phyloP scores from a whole-genome alignment of 2,113 vertebrate species.

The Pagrus major region DNA sequence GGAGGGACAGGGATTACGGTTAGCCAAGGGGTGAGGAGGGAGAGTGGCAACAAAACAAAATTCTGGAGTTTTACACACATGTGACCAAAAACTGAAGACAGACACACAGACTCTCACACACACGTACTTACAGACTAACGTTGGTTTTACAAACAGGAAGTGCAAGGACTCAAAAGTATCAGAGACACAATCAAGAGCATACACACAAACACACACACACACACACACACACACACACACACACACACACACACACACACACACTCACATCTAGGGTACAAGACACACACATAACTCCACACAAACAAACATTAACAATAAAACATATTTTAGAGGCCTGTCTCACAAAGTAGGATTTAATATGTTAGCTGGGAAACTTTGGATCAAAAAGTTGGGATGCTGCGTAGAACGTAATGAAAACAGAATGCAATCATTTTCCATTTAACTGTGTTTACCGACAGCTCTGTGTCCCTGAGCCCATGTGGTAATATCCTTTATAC shows the following conservation, averaged over 20 bases:
- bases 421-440: too few species aligned
- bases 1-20: too few species aligned
- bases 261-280: not conserved
- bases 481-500: too few species aligned
- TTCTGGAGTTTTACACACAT: not conserved
- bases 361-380: not conserved
- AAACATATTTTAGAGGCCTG: conserved; percentile 36
- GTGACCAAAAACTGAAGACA: not conserved
- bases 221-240: not conserved
- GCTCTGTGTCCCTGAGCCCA: too few species aligned
- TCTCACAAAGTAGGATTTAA: conserved; percentile 47
- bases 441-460: too few species aligned
- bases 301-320: conserved; percentile 15
- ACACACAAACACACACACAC: not conserved
- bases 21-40: conserved; percentile 37
- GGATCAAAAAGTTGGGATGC: too few species aligned
- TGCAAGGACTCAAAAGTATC: not conserved
- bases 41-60: not conserved
- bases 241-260: not conserved
- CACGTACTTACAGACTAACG: not conserved
- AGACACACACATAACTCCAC: not conserved
- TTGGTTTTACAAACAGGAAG: conserved; percentile 11
- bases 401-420: too few species aligned
- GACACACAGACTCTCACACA: conserved; percentile 19
- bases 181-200: not conserved